Conservation (phyloP, 2,888 invertebrate genomes). For the Drosophila pseudotakahashii region DNA sequence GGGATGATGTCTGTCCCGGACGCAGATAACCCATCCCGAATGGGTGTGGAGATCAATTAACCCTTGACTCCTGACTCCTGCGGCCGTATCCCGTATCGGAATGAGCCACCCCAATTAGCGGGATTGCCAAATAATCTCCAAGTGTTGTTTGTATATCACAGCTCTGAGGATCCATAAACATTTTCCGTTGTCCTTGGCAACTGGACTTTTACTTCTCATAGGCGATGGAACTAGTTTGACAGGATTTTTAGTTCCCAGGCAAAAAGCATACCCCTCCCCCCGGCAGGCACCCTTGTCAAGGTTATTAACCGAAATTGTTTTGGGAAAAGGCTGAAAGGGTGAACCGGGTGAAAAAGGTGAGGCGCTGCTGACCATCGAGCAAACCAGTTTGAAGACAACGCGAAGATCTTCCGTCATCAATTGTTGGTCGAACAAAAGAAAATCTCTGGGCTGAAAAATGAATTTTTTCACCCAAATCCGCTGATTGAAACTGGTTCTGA, state of each 20-base stretch:
- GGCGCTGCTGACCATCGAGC: slow-evolving; percentile 34
- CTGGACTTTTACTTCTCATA: background rate
- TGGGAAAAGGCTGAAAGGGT: slow-evolving; percentile 48
- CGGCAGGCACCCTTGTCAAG: slow-evolving; percentile 55
- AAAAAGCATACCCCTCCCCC: slow-evolving; percentile 27
- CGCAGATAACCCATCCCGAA: slow-evolving; percentile 48
- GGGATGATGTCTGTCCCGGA: slow-evolving; percentile 60
- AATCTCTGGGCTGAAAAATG: slow-evolving; percentile 52
- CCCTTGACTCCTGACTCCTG: slow-evolving; percentile 60
- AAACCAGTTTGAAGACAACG: slow-evolving; percentile 68
- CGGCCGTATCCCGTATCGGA: slow-evolving; percentile 23
- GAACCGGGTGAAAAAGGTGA: slow-evolving; percentile 70
- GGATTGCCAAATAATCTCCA: slow-evolving; percentile 4
- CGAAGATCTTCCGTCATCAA: slow-evolving; percentile 67
- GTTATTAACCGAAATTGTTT: slow-evolving; percentile 53
- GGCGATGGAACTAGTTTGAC: slow-evolving; percentile 52
- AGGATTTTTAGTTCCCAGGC: slow-evolving; percentile 67
- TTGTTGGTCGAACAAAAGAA: slow-evolving; percentile 70
- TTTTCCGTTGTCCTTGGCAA: slow-evolving; percentile 10
- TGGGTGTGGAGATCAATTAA: slow-evolving; percentile 65
- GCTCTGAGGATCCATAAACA: background rate
- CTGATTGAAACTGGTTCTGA: slow-evolving; percentile 53
- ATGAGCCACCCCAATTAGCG: slow-evolving; percentile 47
- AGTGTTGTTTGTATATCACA: background rate
- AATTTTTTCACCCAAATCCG: slow-evolving; percentile 38